Evolutionary conservation across 2,888 invertebrate species (phyloP).

Genomic region (Euphydryas editha): DNA sequence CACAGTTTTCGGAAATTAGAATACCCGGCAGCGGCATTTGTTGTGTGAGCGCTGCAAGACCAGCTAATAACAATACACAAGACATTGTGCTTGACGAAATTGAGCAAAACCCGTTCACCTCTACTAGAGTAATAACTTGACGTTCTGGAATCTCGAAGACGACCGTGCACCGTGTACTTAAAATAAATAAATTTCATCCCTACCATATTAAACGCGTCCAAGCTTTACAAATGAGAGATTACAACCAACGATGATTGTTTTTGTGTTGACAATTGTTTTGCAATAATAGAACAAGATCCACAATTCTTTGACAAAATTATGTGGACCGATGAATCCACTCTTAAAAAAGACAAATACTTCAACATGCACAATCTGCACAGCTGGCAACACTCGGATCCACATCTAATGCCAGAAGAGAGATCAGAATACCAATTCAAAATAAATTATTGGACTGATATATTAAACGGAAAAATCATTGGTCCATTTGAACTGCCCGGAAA

Average conservation of each 20-base stretch:
- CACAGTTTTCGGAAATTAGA: neutral
- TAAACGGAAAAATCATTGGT: slow-evolving; percentile 39
- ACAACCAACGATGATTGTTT: neutral
- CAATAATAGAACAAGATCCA: slow-evolving; percentile 33
- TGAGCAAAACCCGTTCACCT: slow-evolving; percentile 30
- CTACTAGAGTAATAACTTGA: neutral
- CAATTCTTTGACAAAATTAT: slow-evolving; percentile 43
- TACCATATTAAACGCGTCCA: slow-evolving; percentile 37
- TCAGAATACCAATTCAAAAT: slow-evolving; percentile 41
- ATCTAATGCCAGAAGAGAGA: slow-evolving; percentile 31
- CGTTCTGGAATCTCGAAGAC: slow-evolving; percentile 20
- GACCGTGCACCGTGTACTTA: slow-evolving; percentile 26
- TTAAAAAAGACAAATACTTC: slow-evolving; percentile 41
- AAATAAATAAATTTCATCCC: slow-evolving; percentile 32
- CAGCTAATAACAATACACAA: slow-evolving; percentile 24
- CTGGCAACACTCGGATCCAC: slow-evolving; percentile 20
- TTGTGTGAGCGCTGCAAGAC: neutral
- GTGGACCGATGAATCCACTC: slow-evolving; percentile 44
- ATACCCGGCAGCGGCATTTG: neutral
- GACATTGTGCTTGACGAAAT: slow-evolving; percentile 31
- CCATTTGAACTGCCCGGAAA: slow-evolving; percentile 39
- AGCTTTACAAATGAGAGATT: slow-evolving; percentile 28
- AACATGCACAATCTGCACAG: slow-evolving; percentile 47
- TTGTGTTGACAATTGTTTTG: slow-evolving; percentile 27
- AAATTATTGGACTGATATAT: slow-evolving; percentile 41